Base-by-base conservation (phyloP, 2,113 vertebrate species). In the Cynopterus brachyotis region DNA sequence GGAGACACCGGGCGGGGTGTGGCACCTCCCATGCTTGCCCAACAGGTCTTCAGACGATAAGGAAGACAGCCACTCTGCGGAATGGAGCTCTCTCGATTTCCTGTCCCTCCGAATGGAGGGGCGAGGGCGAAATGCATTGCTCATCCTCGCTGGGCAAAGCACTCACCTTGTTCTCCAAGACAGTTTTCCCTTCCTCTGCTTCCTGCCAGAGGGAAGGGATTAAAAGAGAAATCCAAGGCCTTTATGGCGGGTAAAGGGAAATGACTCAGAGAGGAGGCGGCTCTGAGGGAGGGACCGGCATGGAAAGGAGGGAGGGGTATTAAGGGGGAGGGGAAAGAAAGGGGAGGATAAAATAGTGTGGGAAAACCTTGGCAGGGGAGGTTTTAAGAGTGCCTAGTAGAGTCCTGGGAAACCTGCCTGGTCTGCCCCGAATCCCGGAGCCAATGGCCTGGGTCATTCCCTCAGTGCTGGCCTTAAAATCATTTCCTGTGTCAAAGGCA, bases 251-350 rank as follows among this genome's bases (percentile, higher is more conserved):
- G 16, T 35, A 73, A 64, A 64, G 50, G 79, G 50, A 87, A 94
- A 83, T 79, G 62, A 84, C 62, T 96, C 35, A 19, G 53, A 85
- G 80, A 91, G 47, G 53, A 93, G 86, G 89, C 26, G 26, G 92
- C 82, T 72, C 86, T 66, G 37, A 82, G 60, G 70, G 86, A 89
- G 82, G 89, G 47, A 47, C 59, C 2, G 8, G 17, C 17, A 72
- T 47, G 16, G 40, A 78, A 92, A 47, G 5, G 3, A 11, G 5
- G 9, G 19, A 12, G n/a, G 30, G 6, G 17, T 4, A 22, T 1
- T 64, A 16, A 20, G 2, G 47, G 45, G 28, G 2, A 0, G n/a
- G 17, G 50, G 10, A 10, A 50, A 50, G 19, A 62, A 93, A 70
- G 32, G 55, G 67, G 15, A 42, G 37, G 9, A 13, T 60, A 47